Evolutionary conservation across 2,113 vertebrate genomes (phyloP).

Genomic region (Calyptommatus sinebrachiatus): DNA sequence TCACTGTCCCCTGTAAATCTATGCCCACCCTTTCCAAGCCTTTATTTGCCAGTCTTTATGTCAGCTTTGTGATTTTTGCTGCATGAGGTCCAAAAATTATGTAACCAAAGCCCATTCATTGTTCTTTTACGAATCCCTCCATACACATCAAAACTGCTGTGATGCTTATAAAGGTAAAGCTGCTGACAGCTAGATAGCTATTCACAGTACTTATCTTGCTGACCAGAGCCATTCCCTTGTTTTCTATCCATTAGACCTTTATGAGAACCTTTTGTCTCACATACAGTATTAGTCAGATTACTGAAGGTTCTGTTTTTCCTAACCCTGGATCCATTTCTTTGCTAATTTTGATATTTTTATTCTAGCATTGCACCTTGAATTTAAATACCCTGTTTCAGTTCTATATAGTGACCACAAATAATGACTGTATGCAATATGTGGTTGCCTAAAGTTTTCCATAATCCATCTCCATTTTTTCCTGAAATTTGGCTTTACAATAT

Average conservation of each 20-base stretch:
- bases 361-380: neutral
- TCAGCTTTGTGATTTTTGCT: neutral
- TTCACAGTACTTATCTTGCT: conserved; percentile 28
- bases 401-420: neutral
- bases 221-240: conserved; percentile 23
- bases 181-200: conserved; percentile 17
- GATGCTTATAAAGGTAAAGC: conserved; percentile 13
- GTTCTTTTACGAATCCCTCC: conserved; percentile 15
- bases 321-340: neutral
- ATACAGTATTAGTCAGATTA: neutral
- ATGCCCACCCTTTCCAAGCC: too few relatives aligned
- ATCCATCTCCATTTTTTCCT: neutral
- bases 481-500: neutral
- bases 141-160: conserved; percentile 2
- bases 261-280: neutral
- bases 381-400: neutral
- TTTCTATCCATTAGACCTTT: neutral
- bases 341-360: neutral
- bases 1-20: neutral
- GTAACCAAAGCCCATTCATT: conserved; percentile 5
- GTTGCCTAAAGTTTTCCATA: neutral
- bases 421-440: neutral
- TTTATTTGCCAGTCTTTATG: neutral
- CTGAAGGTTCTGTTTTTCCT: neutral
- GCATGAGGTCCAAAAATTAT: neutral